phyloP scores from a whole-genome alignment of 2,797 vertebrate genomes.

The Mormyrus hasselquistii region DNA sequence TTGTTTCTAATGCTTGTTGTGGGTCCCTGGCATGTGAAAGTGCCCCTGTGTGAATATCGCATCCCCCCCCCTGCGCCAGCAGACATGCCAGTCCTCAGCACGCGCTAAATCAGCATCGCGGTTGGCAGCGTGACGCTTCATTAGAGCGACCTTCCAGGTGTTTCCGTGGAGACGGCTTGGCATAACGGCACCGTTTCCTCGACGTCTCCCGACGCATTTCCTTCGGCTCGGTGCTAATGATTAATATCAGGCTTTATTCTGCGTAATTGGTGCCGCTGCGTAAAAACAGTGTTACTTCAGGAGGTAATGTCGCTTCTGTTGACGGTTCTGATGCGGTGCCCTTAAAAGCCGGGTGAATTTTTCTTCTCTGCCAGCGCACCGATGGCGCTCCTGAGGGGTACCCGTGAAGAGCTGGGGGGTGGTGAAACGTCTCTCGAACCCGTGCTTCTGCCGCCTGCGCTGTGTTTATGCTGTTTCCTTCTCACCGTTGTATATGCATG shows the following conservation, averaged over 20 bases:
- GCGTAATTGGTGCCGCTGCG: background rate
- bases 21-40: background rate
- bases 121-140: conserved; percentile 22
- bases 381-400: background rate
- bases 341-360: background rate
- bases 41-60: background rate
- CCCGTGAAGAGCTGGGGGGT: background rate
- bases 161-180: conserved; percentile 49
- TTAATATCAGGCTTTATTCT: background rate
- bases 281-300: background rate
- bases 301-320: background rate
- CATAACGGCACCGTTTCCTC: conserved; percentile 41
- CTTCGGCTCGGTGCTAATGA: background rate
- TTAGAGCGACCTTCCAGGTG: conserved; percentile 45
- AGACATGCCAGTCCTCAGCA: background rate
- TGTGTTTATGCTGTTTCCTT: background rate
- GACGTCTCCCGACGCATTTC: conserved; percentile 19
- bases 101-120: background rate
- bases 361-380: background rate
- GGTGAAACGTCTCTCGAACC: background rate
- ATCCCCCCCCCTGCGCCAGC: background rate
- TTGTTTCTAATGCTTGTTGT: background rate
- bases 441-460: background rate
- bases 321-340: no score
- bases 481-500: background rate